Evolutionary conservation across 2,888 invertebrate genomes (phyloP).

Genomic region (Isotomurus palustris): DNA sequence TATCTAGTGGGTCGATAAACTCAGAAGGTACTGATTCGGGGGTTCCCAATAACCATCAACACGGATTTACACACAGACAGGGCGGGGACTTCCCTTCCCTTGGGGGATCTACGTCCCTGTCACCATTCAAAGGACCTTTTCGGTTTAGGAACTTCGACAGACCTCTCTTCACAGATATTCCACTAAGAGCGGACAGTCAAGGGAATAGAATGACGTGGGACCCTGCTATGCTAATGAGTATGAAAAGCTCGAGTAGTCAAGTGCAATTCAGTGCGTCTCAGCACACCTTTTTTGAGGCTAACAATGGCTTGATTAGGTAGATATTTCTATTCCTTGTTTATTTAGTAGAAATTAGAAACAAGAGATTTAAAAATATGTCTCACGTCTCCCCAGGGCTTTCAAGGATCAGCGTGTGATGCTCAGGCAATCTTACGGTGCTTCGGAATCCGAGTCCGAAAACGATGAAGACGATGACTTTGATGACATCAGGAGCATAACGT

Average conservation of each 20-base stretch:
- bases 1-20: constrained; percentile 24
- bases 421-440: constrained; percentile 50
- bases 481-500: constrained; percentile 28
- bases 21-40: constrained; percentile 16
- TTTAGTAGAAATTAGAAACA: not conserved
- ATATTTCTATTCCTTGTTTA: not conserved
- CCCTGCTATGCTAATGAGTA: constrained; percentile 26
- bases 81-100: constrained; percentile 21
- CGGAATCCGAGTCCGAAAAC: constrained; percentile 53
- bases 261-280: constrained; percentile 43
- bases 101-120: constrained; percentile 13
- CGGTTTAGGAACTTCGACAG: constrained; percentile 44
- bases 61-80: constrained; percentile 26
- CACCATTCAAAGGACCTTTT: constrained; percentile 38
- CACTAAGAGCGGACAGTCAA: constrained; percentile 18
- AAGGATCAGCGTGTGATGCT: constrained; percentile 39
- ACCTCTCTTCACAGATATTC: constrained; percentile 44
- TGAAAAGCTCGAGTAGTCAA: constrained; percentile 37
- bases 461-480: constrained; percentile 50
- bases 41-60: constrained; percentile 13
- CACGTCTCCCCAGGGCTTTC: constrained; percentile 24
- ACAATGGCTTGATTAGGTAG: constrained; percentile 34
- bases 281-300: constrained; percentile 35
- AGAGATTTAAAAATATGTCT: not conserved
- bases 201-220: constrained; percentile 42